Evolutionary conservation across 2,113 vertebrate species (phyloP).

Genomic region (Carassius carassius): DNA sequence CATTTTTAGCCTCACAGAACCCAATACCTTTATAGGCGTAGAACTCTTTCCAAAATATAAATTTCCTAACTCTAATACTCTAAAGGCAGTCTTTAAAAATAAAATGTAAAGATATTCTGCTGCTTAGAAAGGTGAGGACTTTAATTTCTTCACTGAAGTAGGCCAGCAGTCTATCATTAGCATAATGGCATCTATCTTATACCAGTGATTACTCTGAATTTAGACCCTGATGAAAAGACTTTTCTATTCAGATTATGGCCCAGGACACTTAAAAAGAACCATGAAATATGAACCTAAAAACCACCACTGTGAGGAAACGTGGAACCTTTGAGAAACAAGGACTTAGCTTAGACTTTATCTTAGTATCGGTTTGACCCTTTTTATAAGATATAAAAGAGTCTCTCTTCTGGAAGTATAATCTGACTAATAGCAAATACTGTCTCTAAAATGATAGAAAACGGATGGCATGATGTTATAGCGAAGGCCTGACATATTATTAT

Average conservation of each 20-base stretch:
- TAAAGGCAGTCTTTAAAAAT: not conserved
- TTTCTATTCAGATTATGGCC: conserved; percentile 18
- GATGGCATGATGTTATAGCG: not conserved
- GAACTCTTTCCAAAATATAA: conserved; percentile 4
- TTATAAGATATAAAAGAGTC: not conserved
- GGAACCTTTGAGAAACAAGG: conserved; percentile 1
- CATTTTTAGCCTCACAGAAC: not conserved
- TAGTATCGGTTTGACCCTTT: not conserved
- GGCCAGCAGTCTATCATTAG: conserved; percentile 32
- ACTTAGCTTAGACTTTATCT: conserved; percentile 1
- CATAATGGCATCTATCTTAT: conserved; percentile 23
- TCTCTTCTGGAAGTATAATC: not conserved
- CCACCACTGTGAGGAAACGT: not conserved
- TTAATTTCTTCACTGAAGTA: conserved; percentile 33
- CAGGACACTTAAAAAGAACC: not conserved
- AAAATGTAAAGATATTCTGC: not conserved
- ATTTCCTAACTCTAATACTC: too few species aligned
- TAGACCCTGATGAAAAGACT: conserved; percentile 21
- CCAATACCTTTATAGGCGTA: not conserved
- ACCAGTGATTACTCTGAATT: conserved; percentile 29
- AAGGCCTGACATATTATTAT: not conserved
- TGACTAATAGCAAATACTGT: not conserved
- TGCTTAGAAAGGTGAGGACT: conserved; percentile 32
- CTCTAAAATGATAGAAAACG: not conserved
- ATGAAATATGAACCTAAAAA: conserved; percentile 17